Conservation (phyloP, 2,888 invertebrate genomes). For the Drosophila longiperda region DNA sequence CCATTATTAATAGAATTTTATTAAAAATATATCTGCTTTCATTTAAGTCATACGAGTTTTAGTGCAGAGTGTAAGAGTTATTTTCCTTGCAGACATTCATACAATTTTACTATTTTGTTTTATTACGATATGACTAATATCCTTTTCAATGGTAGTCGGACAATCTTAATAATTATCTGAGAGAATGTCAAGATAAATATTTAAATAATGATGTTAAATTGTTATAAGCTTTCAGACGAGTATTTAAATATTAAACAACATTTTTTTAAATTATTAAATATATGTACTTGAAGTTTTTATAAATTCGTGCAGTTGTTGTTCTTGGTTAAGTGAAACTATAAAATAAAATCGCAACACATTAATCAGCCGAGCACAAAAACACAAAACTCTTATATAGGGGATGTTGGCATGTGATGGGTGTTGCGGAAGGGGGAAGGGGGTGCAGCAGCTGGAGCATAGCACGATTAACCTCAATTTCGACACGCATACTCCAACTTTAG, state of each 20-base stretch:
- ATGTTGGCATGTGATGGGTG: neutral
- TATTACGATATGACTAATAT: neutral
- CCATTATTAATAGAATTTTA: neutral
- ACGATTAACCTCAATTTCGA: conserved; percentile 53
- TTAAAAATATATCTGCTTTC: neutral
- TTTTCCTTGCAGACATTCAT: neutral
- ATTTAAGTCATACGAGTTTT: neutral
- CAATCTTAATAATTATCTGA: neutral
- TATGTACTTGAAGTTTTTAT: neutral
- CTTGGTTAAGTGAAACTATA: conserved; percentile 26
- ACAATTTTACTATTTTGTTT: neutral
- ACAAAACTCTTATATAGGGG: neutral
- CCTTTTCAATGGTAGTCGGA: neutral
- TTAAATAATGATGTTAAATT: neutral
- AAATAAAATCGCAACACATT: conserved; percentile 50
- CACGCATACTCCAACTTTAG: conserved; percentile 40
- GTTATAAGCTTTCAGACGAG: neutral
- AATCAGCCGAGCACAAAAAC: conserved; percentile 32
- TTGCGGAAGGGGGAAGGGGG: neutral
- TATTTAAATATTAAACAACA: neutral
- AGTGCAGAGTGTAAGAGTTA: neutral
- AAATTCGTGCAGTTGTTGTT: conserved; percentile 2
- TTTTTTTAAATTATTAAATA: neutral
- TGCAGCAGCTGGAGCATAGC: conserved; percentile 1
- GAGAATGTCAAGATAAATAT: neutral